Evolutionary conservation across 2,888 invertebrate species (phyloP), one percentile per base, ranked within the genome.

Genomic region (Amphipyra tragopoginis): DNA sequence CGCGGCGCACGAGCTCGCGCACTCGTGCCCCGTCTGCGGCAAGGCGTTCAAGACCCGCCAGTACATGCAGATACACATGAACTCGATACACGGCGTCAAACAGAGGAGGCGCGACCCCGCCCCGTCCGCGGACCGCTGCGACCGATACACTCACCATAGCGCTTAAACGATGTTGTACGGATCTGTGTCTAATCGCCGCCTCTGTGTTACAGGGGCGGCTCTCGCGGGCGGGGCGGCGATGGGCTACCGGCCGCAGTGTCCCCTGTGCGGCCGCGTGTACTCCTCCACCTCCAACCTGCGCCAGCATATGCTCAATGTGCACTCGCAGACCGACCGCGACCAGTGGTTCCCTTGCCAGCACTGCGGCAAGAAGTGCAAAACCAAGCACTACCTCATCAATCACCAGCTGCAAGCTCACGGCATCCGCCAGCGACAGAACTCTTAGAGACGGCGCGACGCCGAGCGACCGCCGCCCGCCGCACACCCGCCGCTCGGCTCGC

Each of bases 261-360:
- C 96, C 80, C 96, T 96, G 93, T 96, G 96, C 95, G 96, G 96
- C 88, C 95, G 96, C 89, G 96, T 96, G 92, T 96, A 96, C 95
- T 96, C 96, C 85, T 96, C 96, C 87, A 96, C 96, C 82, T 96
- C 96, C 94, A 97, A 97, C 95, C 96, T 97, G 87, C 96, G 96
- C 90, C 97, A 97, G 94, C 97, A 97, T 93, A 96, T 97, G 92
- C 96, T 96, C 93, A 97, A 97, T 92, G 96, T 97, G 89, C 97
- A 97, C 94, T 96, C 96, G 88, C 95, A 96, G 91, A 96, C 96
- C 81, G 96, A 96, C 85, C 95, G 96, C 85, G 96, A 96, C 88
- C 96, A 96, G 88, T 96, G 97, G 96, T 96, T 96, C 86, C 96
- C 96, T 85, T 97, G 97, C 93, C 96, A 96, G 88, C 96, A 96